Percentiles rank a stretch among this genome's conserved stretches.
These are phyloP conservation scores for Athalia rosae DNA, from an alignment of 2,888 invertebrate genomes.

Conservation along the genomic window DNA sequence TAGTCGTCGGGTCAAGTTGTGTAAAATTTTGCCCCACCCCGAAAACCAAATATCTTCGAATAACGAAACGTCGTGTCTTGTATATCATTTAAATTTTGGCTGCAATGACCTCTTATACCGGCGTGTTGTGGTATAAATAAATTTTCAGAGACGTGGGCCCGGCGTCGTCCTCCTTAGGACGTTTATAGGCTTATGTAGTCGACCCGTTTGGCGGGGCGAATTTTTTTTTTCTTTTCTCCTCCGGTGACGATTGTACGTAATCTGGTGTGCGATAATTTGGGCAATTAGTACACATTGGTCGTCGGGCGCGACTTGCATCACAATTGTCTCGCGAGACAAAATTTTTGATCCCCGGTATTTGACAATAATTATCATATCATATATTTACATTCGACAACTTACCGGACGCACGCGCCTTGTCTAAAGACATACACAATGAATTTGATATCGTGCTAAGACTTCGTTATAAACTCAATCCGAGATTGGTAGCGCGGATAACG, in stretches of 20 bases:
- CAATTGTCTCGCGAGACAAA: no score
- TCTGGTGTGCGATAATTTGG: no score
- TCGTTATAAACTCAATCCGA: slow-evolving; percentile 5
- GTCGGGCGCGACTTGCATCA: no score
- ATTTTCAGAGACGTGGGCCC: background rate
- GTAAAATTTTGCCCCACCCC: slow-evolving; percentile 7
- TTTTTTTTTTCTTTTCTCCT: no score
- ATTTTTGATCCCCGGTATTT: no score
- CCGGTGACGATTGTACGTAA: no score
- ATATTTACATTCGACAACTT: slow-evolving; percentile 25
- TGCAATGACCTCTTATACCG: slow-evolving; percentile 1
- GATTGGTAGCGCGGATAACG: slow-evolving; percentile 21
- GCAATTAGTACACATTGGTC: no score
- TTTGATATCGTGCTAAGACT: slow-evolving; percentile 13
- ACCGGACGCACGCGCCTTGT: slow-evolving; percentile 19
- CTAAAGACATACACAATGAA: background rate
- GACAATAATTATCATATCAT: no score
- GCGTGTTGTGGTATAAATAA: slow-evolving; percentile 4
- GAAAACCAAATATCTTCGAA: background rate
- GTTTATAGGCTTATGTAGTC: no score
- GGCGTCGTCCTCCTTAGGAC: no score
- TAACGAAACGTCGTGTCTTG: background rate
- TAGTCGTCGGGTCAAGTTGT: background rate
- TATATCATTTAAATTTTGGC: slow-evolving; percentile 30
- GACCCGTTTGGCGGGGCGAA: no score